Base-by-base conservation (phyloP, 2,888 invertebrate species). In the Noctua pronuba region DNA sequence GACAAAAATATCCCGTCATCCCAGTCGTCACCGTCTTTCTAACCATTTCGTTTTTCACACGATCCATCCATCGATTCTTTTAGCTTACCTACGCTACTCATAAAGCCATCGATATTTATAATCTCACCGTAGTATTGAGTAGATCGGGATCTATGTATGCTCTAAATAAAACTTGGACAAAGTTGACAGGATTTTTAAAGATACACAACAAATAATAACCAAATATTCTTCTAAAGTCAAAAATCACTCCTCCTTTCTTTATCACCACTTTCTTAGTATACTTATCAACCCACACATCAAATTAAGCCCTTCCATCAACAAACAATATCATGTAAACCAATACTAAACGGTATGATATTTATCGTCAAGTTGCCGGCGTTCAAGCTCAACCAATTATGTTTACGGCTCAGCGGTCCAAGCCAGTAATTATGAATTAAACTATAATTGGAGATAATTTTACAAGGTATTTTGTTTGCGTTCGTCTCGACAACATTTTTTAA, bases 351-450 rank as follows among this genome's bases (percentile, higher is more conserved):
- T 86, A 41, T 41, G 41, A 88, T 88, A 88, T 87, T 85, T 86
- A 86, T 87, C 87, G 79, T 83, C 73, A 86, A 84, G 82, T 84
- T 70, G 35, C 75, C 71, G 64, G 76, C 77, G 78, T 81, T 66
- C 86, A 81, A 64, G 66, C 86, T 87, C 87, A 87, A 90, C 90
- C 92, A 92, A 93, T 93, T 94, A 93, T 92, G 92, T 93, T 91
- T 91, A 91, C 90, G 87, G 90, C 90, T 91, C 88, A 75, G 64
- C 83, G 73, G 71, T 67, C 82, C 82, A 65, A 75, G 67, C 77
- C 90, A 90, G 91, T 93, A 92, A 94, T 94, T 94, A 93, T 91
- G 91, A 92, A 93, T 93, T 93, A 91, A 91, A 90, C 85, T 90
- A 89, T 93, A 93, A 94, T 93, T 94, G 92, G 82, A 88, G 83